Percentiles rank a stretch among this genome's conserved stretches.
Conservation (phyloP, 2,888 invertebrate species). For the Trichogramma evanescens region DNA sequence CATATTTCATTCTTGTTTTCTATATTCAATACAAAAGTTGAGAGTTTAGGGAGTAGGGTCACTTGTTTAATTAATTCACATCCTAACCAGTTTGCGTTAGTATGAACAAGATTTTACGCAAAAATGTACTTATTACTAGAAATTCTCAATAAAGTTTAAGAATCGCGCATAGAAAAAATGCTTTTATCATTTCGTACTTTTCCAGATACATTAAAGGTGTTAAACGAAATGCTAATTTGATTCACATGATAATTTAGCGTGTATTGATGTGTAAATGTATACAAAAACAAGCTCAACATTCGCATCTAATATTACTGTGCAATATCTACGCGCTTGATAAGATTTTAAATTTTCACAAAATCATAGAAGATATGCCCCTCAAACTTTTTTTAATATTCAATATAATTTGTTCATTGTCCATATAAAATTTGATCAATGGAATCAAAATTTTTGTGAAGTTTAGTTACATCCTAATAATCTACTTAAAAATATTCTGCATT, state of each 20-base stretch:
- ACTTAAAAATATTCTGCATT: conserved; percentile 36
- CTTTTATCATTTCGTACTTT: too few relatives aligned
- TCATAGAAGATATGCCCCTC: conserved; percentile 10
- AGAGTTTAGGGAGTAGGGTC: neutral
- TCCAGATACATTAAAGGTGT: too few relatives aligned
- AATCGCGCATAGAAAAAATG: too few relatives aligned
- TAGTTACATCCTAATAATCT: conserved; percentile 18
- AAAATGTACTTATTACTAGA: too few relatives aligned
- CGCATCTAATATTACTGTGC: conserved; percentile 9
- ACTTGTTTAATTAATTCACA: neutral
- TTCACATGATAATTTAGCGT: too few relatives aligned
- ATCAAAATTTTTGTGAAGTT: conserved; percentile 21
- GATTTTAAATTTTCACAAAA: conserved; percentile 15
- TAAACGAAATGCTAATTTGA: too few relatives aligned
- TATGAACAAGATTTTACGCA: too few relatives aligned
- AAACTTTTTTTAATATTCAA: neutral
- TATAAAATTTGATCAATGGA: conserved; percentile 12
- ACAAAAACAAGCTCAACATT: too few relatives aligned
- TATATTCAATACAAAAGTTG: conserved; percentile 23
- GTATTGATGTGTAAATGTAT: too few relatives aligned
- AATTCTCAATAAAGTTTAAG: too few relatives aligned
- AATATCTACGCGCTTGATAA: conserved; percentile 17
- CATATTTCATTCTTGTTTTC: conserved; percentile 9
- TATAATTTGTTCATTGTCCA: too few relatives aligned
- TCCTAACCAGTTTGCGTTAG: too few relatives aligned